Evolutionary conservation across 2,797 vertebrate genomes (phyloP).

Genomic region (Enteromius trimaculatus): DNA sequence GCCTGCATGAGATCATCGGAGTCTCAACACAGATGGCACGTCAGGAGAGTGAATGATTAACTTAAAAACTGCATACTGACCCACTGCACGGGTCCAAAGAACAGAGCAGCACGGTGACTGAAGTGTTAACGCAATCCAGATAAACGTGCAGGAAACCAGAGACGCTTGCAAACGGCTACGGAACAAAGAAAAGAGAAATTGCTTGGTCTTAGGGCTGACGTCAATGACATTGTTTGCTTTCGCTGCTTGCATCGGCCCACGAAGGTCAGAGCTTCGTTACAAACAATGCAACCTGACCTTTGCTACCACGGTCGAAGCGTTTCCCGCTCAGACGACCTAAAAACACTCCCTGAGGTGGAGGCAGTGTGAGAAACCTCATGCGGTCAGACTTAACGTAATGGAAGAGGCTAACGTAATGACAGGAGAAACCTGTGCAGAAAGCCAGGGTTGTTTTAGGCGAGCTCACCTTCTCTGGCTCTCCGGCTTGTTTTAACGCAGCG

Average conservation of each 20-base stretch:
- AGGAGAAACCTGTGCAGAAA: neutral
- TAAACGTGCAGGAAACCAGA: neutral
- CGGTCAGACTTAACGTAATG: conserved; percentile 37
- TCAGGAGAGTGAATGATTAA: conserved; percentile 60
- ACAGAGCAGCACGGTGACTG: neutral
- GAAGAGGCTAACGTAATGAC: conserved; percentile 19
- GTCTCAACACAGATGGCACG: conserved; percentile 48
- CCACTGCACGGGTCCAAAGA: conserved; percentile 51
- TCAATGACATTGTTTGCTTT: conserved; percentile 13
- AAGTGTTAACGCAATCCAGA: conserved; percentile 24
- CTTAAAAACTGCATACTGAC: conserved; percentile 42
- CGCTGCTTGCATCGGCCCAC: conserved; percentile 3
- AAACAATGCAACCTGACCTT: conserved; percentile 22
- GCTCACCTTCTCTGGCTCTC: conserved; percentile 5
- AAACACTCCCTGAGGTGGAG: conserved; percentile 12
- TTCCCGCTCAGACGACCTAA: conserved; percentile 61
- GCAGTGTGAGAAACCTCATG: neutral
- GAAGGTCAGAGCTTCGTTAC: conserved; percentile 26
- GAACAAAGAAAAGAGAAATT: conserved; percentile 11
- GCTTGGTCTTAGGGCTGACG: conserved; percentile 30
- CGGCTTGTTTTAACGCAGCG: neutral
- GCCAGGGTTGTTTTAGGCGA: conserved; percentile 36
- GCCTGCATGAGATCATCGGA: conserved; percentile 50
- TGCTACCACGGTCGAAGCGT: conserved; percentile 59
- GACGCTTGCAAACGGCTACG: neutral